phyloP scores from a whole-genome alignment of 2,113 vertebrate genomes.

The Strix uralensis region DNA sequence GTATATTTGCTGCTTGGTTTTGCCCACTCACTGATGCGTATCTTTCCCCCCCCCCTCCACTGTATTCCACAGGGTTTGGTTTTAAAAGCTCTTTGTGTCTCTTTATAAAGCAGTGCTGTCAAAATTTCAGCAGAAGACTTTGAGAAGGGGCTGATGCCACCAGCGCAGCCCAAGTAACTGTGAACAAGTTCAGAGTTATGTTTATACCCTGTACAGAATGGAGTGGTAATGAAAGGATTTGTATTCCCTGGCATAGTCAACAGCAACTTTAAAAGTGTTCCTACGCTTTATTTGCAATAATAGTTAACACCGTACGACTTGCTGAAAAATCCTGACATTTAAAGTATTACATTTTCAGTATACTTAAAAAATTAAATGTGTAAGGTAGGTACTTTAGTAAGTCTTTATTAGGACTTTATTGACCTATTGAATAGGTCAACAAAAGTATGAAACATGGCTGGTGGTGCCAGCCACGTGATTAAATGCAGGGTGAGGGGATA shows the following conservation, averaged over 20 bases:
- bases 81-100: background rate
- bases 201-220: background rate
- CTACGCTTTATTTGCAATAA: background rate
- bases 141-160: background rate
- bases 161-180: background rate
- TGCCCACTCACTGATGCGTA: background rate
- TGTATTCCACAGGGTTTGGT: background rate
- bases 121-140: background rate
- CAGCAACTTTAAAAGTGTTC: background rate
- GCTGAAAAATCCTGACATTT: background rate
- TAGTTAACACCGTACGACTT: background rate
- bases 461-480: background rate
- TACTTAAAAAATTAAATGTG: background rate
- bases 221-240: background rate
- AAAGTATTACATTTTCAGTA: background rate
- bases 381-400: background rate
- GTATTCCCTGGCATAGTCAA: background rate
- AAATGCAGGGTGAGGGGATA: background rate
- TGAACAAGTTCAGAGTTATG: background rate
- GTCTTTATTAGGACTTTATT: constrained; percentile 8
- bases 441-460: background rate
- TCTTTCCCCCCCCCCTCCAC: background rate
- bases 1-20: background rate
- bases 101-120: background rate
- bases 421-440: background rate